A percentile compares a stretch with the other conserved stretches of the same genome.
These are phyloP conservation scores for Coluber constrictor DNA, from an alignment of 2,797 vertebrate genomes.

Conservation along the genomic window DNA sequence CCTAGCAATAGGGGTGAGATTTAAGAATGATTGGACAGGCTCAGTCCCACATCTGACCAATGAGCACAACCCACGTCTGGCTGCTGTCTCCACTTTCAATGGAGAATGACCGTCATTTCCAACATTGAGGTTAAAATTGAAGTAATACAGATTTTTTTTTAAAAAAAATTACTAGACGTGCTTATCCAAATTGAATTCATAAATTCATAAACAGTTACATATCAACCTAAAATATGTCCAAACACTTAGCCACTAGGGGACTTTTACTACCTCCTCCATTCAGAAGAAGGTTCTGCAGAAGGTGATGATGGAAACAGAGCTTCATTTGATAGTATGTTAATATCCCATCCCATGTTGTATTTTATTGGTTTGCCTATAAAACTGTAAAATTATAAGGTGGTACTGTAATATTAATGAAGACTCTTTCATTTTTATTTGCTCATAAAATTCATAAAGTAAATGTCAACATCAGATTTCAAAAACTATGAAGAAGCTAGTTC, in stretches of 20 bases:
- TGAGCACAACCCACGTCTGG: too few species aligned
- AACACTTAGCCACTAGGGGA: not conserved
- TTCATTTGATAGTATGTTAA: conserved; percentile 21
- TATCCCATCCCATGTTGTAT: conserved; percentile 18
- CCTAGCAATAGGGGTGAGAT: too few species aligned
- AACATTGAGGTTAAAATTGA: conserved; percentile 35
- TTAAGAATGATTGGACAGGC: too few species aligned
- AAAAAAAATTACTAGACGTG: conserved; percentile 16
- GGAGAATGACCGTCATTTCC: conserved; percentile 23
- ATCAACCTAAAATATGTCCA: not conserved
- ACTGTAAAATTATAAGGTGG: conserved; percentile 51
- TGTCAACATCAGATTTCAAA: conserved; percentile 33
- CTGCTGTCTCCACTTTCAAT: too few species aligned
- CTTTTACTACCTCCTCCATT: not conserved
- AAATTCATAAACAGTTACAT: not conserved
- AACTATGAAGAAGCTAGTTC: not conserved
- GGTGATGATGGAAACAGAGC: not conserved
- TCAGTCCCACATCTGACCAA: too few species aligned
- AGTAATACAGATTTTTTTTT: not conserved
- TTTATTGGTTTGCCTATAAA: conserved; percentile 40
- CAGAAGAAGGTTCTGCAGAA: conserved; percentile 16
- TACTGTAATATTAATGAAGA: conserved; percentile 60
- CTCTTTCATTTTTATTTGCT: conserved; percentile 55
- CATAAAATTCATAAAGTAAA: conserved; percentile 58
- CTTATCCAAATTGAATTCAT: conserved; percentile 16